These are phyloP conservation scores for Zaprionus kolodkinae DNA, from an alignment of 1,140 invertebrate genomes.

Conservation along the genomic window DNA sequence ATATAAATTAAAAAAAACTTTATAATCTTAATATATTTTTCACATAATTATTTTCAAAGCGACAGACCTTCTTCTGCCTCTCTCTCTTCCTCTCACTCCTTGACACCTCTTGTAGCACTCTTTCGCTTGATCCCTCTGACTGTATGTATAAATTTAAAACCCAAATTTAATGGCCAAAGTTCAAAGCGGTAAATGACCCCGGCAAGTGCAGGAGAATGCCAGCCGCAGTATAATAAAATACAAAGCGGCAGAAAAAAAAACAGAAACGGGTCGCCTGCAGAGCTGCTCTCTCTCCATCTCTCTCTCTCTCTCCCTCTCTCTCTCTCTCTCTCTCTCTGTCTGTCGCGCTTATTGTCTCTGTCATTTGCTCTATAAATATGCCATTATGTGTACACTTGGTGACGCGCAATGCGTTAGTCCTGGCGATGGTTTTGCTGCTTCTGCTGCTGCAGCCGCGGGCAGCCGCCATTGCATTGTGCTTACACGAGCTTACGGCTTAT, in stretches of 20 bases:
- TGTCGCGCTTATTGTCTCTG: conserved; percentile 12
- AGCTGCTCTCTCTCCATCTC: conserved; percentile 4
- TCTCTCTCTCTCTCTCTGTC: not conserved
- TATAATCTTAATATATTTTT: too few relatives aligned
- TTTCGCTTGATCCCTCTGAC: conserved; percentile 7
- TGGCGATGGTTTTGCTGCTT: conserved; percentile 3
- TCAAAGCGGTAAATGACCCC: conserved; percentile 72
- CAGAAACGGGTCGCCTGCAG: conserved; percentile 18
- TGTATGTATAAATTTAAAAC: conserved; percentile 28
- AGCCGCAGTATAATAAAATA: conserved; percentile 52
- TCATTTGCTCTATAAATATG: conserved; percentile 72
- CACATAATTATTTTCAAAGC: too few relatives aligned
- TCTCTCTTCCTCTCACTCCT: not conserved
- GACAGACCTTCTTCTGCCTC: not conserved
- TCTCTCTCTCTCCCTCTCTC: conserved; percentile 4
- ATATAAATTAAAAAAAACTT: too few relatives aligned
- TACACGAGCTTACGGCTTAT: conserved; percentile 29
- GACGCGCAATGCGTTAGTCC: conserved; percentile 66
- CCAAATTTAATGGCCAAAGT: conserved; percentile 43
- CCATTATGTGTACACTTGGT: conserved; percentile 73
- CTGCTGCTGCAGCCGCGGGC: conserved; percentile 48
- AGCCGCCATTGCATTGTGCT: conserved; percentile 61
- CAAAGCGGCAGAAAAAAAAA: conserved; percentile 8
- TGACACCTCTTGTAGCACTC: not conserved
- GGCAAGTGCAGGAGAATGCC: conserved; percentile 54